Evolutionary conservation across 2,888 invertebrate genomes (phyloP).

Genomic region (Patella caerulea): DNA sequence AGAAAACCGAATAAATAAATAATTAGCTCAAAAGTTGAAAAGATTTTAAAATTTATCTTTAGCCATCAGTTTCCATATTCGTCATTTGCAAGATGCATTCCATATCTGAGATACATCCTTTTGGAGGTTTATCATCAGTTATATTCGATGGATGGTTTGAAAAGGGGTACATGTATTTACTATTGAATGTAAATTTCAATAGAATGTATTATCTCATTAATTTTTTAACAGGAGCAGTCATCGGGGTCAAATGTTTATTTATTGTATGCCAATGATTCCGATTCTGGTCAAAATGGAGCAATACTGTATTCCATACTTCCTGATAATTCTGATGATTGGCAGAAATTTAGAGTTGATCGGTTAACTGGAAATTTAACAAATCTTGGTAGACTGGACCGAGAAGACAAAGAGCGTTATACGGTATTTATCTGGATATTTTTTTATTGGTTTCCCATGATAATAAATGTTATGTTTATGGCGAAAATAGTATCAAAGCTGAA

Average conservation of each 20-base stretch:
- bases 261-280: conserved; percentile 84
- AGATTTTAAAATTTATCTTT: no score
- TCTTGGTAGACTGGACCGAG: conserved; percentile 80
- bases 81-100: no score
- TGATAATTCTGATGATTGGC: conserved; percentile 76
- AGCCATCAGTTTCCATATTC: no score
- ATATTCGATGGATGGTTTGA: no score
- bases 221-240: conserved; percentile 46
- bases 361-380: conserved; percentile 83
- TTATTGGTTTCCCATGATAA: no score
- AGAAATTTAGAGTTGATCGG: conserved; percentile 85
- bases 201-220: background rate
- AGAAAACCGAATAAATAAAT: background rate
- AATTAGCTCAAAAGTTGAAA: background rate
- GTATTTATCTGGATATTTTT: conserved; percentile 70
- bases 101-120: no score
- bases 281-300: conserved; percentile 88
- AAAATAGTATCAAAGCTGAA: no score
- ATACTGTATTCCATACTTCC: conserved; percentile 84
- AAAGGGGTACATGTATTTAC: no score
- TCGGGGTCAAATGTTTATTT: conserved; percentile 42
- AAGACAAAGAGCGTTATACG: conserved; percentile 81
- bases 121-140: no score
- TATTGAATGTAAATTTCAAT: no score
- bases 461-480: no score